Base-by-base conservation (phyloP, 2,888 invertebrate species). In the Ormyrus labotus region DNA sequence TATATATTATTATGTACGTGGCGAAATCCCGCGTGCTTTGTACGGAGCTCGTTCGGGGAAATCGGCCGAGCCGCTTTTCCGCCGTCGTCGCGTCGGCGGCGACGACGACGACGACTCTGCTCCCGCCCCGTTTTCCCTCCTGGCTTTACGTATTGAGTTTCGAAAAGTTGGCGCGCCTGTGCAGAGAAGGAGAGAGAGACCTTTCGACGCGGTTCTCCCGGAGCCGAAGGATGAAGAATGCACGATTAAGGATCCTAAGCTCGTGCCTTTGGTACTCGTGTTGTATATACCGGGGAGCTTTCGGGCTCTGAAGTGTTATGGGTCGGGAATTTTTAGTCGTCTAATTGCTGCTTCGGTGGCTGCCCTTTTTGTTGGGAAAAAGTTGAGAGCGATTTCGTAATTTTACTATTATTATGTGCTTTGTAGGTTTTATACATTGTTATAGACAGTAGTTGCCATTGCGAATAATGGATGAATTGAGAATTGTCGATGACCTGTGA, bases 141-240 rank as follows among this genome's bases (percentile, higher is more conserved):
- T 13, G 48, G 63, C 53, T 72, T 75, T 76, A 76, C 76, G 76
- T 80, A 80, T 76, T 72, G 51, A 45, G 68, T 80, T 80, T 60
- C 34, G 58, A 68, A 34, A 4, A 70, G 47, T 65, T 50, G 53
- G 10, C 60, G 34, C 53, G 19, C 63, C 48, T 63, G 73, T 4
- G 34, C 3, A 34, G 4, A 55, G 61, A 53, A 13, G 64, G 64
- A 73, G 53, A n/a, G n/a, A 58, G 53, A 63, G 8, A n/a, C 51
- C 57, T 48, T n/a, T 9, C 13, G 34, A 4, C 34, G 11, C n/a
- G 61, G 2, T 13, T n/a, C 5, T 60, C 1, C 57, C 19, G 57
- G 34, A 48, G 61, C 19, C 51, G n/a, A 58, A 58, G 74, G 60
- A 74, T 71, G 72, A 81, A 76, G 72, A 81, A 81, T 72, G 68